Evolutionary conservation across 1,140 invertebrate genomes (phyloP).

Genomic region (Lordiphosa clarofinis): DNA sequence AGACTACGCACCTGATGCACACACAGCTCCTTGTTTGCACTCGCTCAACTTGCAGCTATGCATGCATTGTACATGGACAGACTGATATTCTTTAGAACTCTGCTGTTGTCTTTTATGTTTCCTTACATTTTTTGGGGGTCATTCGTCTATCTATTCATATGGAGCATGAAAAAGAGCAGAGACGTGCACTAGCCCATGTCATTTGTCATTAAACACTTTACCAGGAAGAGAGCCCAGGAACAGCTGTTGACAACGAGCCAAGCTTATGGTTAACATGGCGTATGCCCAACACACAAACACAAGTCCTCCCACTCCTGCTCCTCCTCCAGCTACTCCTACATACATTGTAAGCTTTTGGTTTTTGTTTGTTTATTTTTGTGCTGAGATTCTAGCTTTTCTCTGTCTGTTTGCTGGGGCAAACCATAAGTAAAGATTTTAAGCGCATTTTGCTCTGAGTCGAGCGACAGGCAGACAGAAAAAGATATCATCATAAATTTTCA

Average conservation of each 20-base stretch:
- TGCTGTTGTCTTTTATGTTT: conserved; percentile 57
- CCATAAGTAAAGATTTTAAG: conserved; percentile 73
- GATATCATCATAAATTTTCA: conserved; percentile 38
- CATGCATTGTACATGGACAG: conserved; percentile 6
- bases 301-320: neutral
- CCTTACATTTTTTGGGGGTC: conserved; percentile 56
- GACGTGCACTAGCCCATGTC: conserved; percentile 47
- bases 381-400: conserved; percentile 31
- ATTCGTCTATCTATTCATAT: conserved; percentile 50
- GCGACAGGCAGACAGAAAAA: conserved; percentile 18
- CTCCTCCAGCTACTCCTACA: neutral
- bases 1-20: conserved; percentile 5
- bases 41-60: neutral
- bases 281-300: conserved; percentile 45
- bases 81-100: conserved; percentile 42
- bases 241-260: conserved; percentile 73
- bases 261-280: conserved; percentile 74
- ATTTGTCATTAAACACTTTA: conserved; percentile 72
- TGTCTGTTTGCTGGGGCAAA: conserved; percentile 48
- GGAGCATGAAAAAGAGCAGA: conserved; percentile 27
- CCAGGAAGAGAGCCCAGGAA: conserved; percentile 32
- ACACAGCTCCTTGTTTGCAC: neutral
- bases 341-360: conserved; percentile 33
- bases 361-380: conserved; percentile 22
- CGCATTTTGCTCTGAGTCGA: conserved; percentile 55